A percentile compares a stretch with the other conserved stretches of the same genome.
phyloP scores from a whole-genome alignment of 1,140 invertebrate genomes.

The Dufourea novaeangliae region DNA sequence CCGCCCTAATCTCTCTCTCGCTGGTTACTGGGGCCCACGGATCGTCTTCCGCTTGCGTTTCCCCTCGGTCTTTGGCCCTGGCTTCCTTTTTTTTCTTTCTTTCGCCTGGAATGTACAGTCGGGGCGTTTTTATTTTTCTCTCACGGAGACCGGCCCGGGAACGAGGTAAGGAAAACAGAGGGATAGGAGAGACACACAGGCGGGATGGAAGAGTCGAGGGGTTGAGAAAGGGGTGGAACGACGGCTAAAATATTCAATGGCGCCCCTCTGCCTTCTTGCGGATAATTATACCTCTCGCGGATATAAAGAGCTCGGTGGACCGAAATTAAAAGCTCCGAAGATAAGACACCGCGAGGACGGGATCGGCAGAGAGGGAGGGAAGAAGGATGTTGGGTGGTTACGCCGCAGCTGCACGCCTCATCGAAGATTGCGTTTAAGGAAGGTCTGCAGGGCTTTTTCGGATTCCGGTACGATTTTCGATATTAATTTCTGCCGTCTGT shows the following conservation, averaged over 20 bases:
- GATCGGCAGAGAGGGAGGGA: no score
- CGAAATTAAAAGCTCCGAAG: conserved; percentile 67
- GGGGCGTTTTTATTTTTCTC: conserved; percentile 53
- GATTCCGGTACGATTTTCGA: conserved; percentile 16
- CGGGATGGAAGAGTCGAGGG: background rate
- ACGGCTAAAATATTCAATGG: conserved; percentile 73
- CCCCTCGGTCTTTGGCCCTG: conserved; percentile 28
- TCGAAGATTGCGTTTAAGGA: conserved; percentile 42
- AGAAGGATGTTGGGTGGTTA: conserved; percentile 7
- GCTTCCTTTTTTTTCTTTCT: no score
- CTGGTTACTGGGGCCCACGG: conserved; percentile 40
- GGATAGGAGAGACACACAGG: background rate
- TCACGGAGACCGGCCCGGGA: background rate
- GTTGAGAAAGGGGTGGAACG: conserved; percentile 7
- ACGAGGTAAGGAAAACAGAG: background rate
- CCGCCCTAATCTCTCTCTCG: conserved; percentile 72
- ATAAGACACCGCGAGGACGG: conserved; percentile 55
- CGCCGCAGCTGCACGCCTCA: conserved; percentile 32
- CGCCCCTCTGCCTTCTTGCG: conserved; percentile 54
- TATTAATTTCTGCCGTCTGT: conserved; percentile 23
- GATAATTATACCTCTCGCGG: conserved; percentile 72
- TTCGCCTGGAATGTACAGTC: conserved; percentile 19
- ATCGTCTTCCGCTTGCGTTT: conserved; percentile 32
- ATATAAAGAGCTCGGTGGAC: conserved; percentile 63
- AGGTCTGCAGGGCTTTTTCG: conserved; percentile 14